Evolutionary conservation across 1,140 invertebrate species (phyloP).

Genomic region (Melanaphis sacchari): DNA sequence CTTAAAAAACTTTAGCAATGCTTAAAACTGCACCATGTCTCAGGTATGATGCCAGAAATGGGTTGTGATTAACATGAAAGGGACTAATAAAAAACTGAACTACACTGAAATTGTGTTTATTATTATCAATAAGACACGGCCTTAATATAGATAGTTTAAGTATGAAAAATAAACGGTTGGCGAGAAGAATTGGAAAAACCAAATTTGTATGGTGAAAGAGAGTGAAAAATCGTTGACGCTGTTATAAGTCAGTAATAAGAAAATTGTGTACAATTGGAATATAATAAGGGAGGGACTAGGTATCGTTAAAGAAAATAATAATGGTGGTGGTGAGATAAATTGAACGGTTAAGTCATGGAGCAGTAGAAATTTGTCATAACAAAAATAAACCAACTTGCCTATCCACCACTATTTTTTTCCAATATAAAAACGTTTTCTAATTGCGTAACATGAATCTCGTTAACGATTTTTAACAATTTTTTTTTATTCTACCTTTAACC

Average conservation of each 20-base stretch:
- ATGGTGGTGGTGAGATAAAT: background rate
- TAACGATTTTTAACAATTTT: background rate
- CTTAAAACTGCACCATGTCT: background rate
- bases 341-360: background rate
- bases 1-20: background rate
- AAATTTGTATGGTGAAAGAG: background rate
- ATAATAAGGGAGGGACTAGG: background rate
- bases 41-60: too few relatives aligned
- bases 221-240: background rate
- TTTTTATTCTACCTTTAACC: background rate
- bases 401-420: background rate
- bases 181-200: background rate
- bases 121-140: background rate
- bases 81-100: background rate
- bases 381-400: background rate
- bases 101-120: background rate
- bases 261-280: background rate
- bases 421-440: background rate
- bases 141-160: background rate
- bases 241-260: conserved; percentile 6
- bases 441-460: background rate
- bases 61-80: too few relatives aligned
- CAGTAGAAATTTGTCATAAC: background rate
- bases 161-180: background rate
- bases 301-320: conserved; percentile 17